Evolutionary conservation across 2,113 vertebrate genomes (phyloP), one percentile per base, ranked within the genome.

Genomic region (Ovis canadensis): DNA sequence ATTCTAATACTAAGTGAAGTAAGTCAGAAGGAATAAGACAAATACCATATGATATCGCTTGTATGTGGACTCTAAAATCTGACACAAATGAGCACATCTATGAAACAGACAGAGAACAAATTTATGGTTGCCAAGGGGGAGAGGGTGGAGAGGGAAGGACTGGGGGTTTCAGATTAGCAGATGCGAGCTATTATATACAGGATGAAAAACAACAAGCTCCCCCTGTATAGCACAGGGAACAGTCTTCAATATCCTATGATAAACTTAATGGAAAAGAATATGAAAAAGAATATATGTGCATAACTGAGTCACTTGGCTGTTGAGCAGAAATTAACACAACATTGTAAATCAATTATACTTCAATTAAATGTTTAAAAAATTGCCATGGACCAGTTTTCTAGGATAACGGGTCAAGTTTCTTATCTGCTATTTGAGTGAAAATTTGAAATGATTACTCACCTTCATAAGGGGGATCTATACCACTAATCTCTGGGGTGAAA

Each of bases 361-460:
- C 16, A 81, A n/a, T n/a, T 33, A 33, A 6, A 50, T 12, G 11
- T 33, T 33, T 2, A 0, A 33, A 93, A 94, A 95, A 59, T 23
- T 55, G 5, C 27, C 29, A n/a, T 3, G n/a, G 77, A 40, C 29
- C 50, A 81, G 33, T 84, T 86, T 78, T 78, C 55, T 78, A n/a
- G 54, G 14, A 43, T 80, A 57, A 48, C 45, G n/a, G 3, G 11
- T 77, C 17, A 64, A 59, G n/a, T 13, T 92, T 83, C 82, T 50
- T 50, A 59, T 19, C 19, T 13, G 54, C 59, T 95, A 78, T 48
- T 80, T 94, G 19, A 29, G 29, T 55, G 78, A 81, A 67, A 90
- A 45, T 36, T 95, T 92, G 62, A 91, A 78, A 50, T 87, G 16
- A 60, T 89, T 78, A 92, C 97, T 84, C 92, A 98, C 98, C 91